A percentile compares a stretch with the other conserved stretches of the same genome.
Evolutionary conservation across 2,797 vertebrate species (phyloP).

Genomic region (Pseudochaenichthys georgianus): DNA sequence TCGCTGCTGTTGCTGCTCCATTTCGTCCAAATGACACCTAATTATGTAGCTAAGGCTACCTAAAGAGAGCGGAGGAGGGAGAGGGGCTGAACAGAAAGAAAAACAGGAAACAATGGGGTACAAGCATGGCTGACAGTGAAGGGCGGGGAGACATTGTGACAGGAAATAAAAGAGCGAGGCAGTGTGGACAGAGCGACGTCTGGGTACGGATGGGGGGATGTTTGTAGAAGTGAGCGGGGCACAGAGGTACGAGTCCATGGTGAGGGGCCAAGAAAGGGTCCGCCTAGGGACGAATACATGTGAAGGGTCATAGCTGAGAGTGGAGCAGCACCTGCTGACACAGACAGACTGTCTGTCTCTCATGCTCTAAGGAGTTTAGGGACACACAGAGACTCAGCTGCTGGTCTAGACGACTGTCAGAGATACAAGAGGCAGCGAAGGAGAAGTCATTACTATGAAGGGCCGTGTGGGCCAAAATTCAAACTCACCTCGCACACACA

Average conservation of each 20-base stretch:
- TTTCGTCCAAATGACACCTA: constrained; percentile 44
- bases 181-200: constrained; percentile 34
- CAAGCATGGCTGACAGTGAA: constrained; percentile 11
- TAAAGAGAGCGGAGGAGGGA: constrained; percentile 5
- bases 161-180: constrained; percentile 34
- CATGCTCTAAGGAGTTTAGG: constrained; percentile 65
- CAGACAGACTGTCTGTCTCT: constrained; percentile 82
- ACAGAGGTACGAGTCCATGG: constrained; percentile 34
- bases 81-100: constrained; percentile 10
- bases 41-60: constrained; percentile 46
- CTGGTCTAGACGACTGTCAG: constrained; percentile 60
- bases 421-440: constrained; percentile 57
- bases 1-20: constrained; percentile 16
- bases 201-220: constrained; percentile 38
- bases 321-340: constrained; percentile 54
- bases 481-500: too few species aligned
- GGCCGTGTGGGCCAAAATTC: too few species aligned
- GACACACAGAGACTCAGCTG: constrained; percentile 61
- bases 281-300: constrained; percentile 46
- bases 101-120: constrained; percentile 10
- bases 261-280: constrained; percentile 56
- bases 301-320: constrained; percentile 70
- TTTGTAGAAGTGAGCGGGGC: constrained; percentile 43
- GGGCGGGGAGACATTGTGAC: constrained; percentile 37
- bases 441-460: constrained; percentile 46